Conservation (phyloP, 2,113 vertebrate genomes). For the Pycnonotus jocosus region DNA sequence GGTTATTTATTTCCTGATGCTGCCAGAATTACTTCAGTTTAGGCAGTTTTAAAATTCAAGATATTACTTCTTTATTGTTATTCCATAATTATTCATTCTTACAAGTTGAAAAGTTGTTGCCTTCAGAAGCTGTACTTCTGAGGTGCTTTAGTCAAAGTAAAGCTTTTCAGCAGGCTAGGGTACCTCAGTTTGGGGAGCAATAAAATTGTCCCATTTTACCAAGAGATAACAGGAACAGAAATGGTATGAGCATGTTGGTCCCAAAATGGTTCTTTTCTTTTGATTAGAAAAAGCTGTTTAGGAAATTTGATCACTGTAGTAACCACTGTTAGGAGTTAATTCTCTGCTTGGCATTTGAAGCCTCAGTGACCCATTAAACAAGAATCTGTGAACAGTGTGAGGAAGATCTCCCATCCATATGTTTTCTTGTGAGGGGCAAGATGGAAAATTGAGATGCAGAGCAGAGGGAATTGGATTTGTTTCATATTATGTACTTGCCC, state of each 20-base stretch:
- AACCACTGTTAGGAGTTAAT: background rate
- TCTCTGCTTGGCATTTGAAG: background rate
- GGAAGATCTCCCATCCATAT: background rate
- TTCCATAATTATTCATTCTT: background rate
- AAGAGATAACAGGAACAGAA: background rate
- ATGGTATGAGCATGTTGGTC: background rate
- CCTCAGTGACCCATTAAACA: background rate
- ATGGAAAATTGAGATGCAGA: background rate
- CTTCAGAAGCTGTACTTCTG: background rate
- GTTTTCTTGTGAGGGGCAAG: background rate
- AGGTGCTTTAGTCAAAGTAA: background rate
- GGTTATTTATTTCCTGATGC: background rate
- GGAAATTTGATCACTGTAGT: background rate
- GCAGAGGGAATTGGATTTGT: background rate
- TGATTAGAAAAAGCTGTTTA: background rate
- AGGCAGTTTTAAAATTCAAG: background rate
- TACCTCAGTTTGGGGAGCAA: background rate
- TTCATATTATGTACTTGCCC: background rate
- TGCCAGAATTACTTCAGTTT: background rate
- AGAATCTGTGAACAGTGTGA: background rate
- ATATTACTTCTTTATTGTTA: background rate
- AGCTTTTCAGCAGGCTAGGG: background rate
- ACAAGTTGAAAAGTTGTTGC: background rate
- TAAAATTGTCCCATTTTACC: background rate
- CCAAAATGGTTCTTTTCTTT: background rate